A percentile compares a stretch with the other conserved stretches of the same genome.
These are phyloP conservation scores for Elymnias hypermnestra DNA, from an alignment of 1,140 invertebrate genomes.

Conservation along the genomic window DNA sequence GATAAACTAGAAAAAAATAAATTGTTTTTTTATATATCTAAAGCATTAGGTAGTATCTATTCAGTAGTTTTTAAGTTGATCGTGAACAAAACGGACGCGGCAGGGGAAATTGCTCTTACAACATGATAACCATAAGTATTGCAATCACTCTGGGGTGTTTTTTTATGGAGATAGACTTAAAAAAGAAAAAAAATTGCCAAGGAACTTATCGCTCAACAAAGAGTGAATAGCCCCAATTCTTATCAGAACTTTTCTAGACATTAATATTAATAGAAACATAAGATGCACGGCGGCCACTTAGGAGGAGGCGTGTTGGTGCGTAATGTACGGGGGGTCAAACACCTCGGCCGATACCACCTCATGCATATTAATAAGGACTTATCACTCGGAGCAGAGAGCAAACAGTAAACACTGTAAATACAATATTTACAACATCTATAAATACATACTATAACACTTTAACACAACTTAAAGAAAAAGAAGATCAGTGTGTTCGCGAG, in stretches of 20 bases:
- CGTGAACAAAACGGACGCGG: too few species aligned
- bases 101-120: too few species aligned
- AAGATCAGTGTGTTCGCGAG: too few species aligned
- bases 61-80: too few species aligned
- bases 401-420: constrained; percentile 1
- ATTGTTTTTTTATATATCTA: too few species aligned
- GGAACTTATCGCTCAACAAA: background rate
- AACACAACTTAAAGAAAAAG: too few species aligned
- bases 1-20: too few species aligned
- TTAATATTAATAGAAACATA: constrained; percentile 11
- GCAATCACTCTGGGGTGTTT: too few species aligned
- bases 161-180: too few species aligned
- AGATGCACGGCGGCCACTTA: constrained; percentile 10
- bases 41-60: too few species aligned
- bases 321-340: constrained; percentile 7
- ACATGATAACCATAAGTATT: too few species aligned
- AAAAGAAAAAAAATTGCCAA: too few species aligned
- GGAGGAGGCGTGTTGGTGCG: constrained; percentile 8
- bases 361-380: constrained; percentile 11
- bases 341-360: constrained; percentile 2
- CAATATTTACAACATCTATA: background rate
- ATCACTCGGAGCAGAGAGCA: background rate
- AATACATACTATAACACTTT: background rate
- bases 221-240: background rate
- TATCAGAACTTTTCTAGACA: background rate